phyloP scores from a whole-genome alignment of 1,140 invertebrate species.

The Anoplolepis gracilipes region DNA sequence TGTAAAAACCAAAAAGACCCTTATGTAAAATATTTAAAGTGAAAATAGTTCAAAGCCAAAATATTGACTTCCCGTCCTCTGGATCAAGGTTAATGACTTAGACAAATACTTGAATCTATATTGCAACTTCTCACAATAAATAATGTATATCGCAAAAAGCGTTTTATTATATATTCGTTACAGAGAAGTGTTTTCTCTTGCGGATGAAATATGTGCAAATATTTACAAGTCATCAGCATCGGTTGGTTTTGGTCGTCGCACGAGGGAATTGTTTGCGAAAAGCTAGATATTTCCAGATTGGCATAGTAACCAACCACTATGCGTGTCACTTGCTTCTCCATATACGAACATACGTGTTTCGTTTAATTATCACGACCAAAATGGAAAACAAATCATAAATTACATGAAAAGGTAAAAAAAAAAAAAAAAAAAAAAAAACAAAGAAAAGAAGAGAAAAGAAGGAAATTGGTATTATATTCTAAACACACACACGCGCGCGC shows the following conservation, averaged over 20 bases:
- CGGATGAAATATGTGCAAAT: conserved; percentile 16
- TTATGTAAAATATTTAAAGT: too few species aligned
- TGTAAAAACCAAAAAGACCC: too few species aligned
- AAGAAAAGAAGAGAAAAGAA: too few species aligned
- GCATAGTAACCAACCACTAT: background rate
- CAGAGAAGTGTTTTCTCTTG: background rate
- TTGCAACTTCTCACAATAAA: background rate
- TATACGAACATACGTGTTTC: background rate
- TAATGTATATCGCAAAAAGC: background rate
- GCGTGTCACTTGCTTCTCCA: background rate
- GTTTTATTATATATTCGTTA: conserved; percentile 34
- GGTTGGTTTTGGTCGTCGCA: conserved; percentile 14
- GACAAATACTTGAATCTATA: conserved; percentile 24
- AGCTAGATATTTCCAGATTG: conserved; percentile 26
- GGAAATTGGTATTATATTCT: too few species aligned
- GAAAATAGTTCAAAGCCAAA: too few species aligned
- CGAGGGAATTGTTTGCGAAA: conserved; percentile 10
- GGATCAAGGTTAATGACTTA: too few species aligned
- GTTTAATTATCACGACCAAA: conserved; percentile 25
- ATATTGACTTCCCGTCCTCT: too few species aligned
- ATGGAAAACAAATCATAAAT: background rate
- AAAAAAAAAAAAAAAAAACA: background rate
- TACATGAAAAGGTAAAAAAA: background rate
- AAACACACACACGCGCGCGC: too few species aligned
- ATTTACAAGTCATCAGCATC: conserved; percentile 57